Base-by-base conservation (phyloP, 2,113 vertebrate genomes). In the Mohoua ochrocephala region DNA sequence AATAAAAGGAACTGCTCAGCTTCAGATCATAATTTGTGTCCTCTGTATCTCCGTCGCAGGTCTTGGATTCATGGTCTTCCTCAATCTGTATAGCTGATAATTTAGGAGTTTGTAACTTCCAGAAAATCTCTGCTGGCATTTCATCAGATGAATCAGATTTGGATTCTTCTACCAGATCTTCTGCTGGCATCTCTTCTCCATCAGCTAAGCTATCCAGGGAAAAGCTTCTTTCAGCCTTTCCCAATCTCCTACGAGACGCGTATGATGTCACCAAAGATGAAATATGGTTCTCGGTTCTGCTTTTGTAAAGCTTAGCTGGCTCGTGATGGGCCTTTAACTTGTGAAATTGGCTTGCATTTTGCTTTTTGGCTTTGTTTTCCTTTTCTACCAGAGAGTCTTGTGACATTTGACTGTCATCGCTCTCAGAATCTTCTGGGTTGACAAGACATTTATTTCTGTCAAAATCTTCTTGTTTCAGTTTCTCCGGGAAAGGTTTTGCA, bases 321-420 rank as follows among this genome's bases (percentile, higher is more conserved):
- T 96, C 86, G 7, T 28, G 42, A 28, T 47, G 54, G 39, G 70
- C 31, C 59, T 96, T 89, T 67, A 93, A 92, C 57, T 92, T 93
- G 56, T 86, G 47, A 88, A 85, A 93, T 67, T 7, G 77, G 30
- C 50, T 93, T 91, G 91, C 74, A 61, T 89, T 95, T 91, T 65
- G 85, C 49, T 82, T 96, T 65, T 95, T 94, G 24, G 68, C 78
- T 82, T 93, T 93, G 47, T 89, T 94, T 65, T 93, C 89, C 70
- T 97, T 98, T 89, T 98, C 97, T 71, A 87, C 92, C 79, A 99
- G 92, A 15, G 99, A 99, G 92, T 99, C 99, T 95, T 99, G 98
- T 42, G 99, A 99, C 97, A 99, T 98, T 87, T 98, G 98, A 95
- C 99, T 99, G 89, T 99, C 98, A 60, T 99, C 98, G 1, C 99